A percentile compares a stretch with the other conserved stretches of the same genome.
Evolutionary conservation across 2,797 vertebrate genomes (phyloP).

Genomic region (Atherinosoma microstoma): DNA sequence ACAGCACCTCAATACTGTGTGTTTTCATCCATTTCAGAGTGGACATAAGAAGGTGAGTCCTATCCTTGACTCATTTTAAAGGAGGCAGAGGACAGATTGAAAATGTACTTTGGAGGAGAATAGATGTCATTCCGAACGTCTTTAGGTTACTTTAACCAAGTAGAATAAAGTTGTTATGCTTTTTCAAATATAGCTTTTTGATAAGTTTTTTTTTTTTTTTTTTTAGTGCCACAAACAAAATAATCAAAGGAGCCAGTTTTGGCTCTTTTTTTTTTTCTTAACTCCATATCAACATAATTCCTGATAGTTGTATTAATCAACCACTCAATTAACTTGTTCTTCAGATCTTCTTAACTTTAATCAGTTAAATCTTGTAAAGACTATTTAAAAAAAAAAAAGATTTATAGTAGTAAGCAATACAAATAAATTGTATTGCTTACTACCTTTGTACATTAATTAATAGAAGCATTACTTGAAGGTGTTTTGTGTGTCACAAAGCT

Average conservation of each 20-base stretch:
- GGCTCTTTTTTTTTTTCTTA: not conserved
- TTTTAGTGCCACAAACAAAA: constrained; percentile 12
- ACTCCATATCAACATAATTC: not conserved
- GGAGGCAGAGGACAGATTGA: constrained; percentile 15
- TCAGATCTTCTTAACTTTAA: not conserved
- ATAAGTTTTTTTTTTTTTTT: not conserved
- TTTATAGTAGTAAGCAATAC: not conserved
- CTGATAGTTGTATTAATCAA: not conserved
- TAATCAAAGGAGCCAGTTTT: not conserved
- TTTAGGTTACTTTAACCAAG: not conserved
- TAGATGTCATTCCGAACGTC: constrained; percentile 27
- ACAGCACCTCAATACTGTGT: constrained; percentile 7
- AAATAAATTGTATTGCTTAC: not conserved
- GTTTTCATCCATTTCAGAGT: constrained; percentile 35
- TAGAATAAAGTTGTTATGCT: not conserved
- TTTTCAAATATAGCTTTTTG: constrained; percentile 4
- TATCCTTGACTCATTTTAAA: constrained; percentile 13
- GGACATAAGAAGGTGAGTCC: constrained; percentile 37
- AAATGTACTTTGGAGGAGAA: constrained; percentile 24
- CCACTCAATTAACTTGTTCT: not conserved
- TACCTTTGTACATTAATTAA: no score
- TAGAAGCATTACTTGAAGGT: not conserved
- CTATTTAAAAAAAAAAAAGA: not conserved
- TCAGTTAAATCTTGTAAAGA: not conserved
- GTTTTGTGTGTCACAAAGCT: not conserved